phyloP scores from a whole-genome alignment of 2,797 vertebrate genomes.

The Spea hammondii region DNA sequence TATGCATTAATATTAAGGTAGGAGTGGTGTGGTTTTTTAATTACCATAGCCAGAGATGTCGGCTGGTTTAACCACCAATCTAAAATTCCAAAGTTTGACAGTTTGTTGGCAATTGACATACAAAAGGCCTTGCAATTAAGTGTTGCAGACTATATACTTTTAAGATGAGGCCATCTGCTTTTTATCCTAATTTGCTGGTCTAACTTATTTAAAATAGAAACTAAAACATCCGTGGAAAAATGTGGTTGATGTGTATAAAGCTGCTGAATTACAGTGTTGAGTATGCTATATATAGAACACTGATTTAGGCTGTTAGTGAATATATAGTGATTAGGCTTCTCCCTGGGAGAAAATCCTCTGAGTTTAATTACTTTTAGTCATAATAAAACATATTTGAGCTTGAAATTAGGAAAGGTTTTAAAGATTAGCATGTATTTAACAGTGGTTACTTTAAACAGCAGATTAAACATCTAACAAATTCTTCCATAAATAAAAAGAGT shows the following conservation, averaged over 20 bases:
- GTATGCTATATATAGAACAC: background rate
- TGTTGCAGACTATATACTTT: background rate
- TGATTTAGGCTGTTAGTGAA: background rate
- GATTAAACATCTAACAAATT: background rate
- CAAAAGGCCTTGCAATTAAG: no score
- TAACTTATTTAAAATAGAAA: background rate
- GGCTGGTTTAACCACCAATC: no score
- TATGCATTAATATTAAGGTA: no score
- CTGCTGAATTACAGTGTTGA: background rate
- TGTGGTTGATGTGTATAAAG: background rate
- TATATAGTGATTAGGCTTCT: background rate
- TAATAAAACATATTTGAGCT: background rate
- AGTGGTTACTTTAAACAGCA: background rate
- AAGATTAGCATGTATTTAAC: background rate
- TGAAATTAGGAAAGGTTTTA: background rate
- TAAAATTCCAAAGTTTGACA: no score
- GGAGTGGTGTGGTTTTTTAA: no score
- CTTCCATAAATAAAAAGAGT: background rate
- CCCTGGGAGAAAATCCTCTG: background rate
- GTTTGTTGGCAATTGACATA: no score
- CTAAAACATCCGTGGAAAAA: background rate
- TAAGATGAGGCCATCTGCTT: background rate
- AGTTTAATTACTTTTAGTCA: background rate
- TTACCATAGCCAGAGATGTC: no score
- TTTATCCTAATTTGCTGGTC: background rate